Base-by-base conservation (phyloP, 2,888 invertebrate species). In the Drosophila koepferae region DNA sequence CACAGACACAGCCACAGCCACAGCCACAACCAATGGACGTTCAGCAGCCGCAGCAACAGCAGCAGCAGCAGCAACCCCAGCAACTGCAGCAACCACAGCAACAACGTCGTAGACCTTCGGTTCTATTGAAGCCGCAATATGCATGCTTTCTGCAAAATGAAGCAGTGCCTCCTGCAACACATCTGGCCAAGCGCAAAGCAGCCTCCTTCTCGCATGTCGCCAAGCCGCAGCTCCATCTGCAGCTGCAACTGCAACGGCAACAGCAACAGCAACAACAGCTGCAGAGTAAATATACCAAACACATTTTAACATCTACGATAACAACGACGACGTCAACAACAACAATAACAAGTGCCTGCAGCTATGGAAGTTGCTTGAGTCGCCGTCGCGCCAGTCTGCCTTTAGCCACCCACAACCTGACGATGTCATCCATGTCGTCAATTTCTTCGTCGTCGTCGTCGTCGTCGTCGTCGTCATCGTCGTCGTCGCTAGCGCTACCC, bases 91-190 rank as follows among this genome's bases (percentile, higher is more conserved):
- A 12, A 20, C 56, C 14, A 8, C 56, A 18, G 2, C 58, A 34
- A 10, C 71, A 59, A 54, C 89, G 73, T 59, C 85, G 81, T 63
- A 82, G 87, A 67, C 81, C 86, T 1, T 74, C 90, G 36, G 91
- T 92, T 40, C 80, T 92, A 23, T 82, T 89, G 63, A 91, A 93
- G 62, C 92, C 92, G 4, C 90, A 92, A 70, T 92, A 93, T 73
- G 92, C 92, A 28, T 91, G 91, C 65, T 93, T 92, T 72, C 75
- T 92, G 43, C 81, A 86, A 65, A 79, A 87, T 55, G 90, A 90
- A 68, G 68, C 70, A 56, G 40, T 56, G 61, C 55, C 53, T 28
- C 63, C 28, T 18, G 58, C 36, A 18, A 40, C 28, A 12, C 71
- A 56, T 14, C 67, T 56, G 62, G 63, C 67, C 10, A 66, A 68